phyloP scores from a whole-genome alignment of 2,888 invertebrate species.

The Ochropacha duplaris region DNA sequence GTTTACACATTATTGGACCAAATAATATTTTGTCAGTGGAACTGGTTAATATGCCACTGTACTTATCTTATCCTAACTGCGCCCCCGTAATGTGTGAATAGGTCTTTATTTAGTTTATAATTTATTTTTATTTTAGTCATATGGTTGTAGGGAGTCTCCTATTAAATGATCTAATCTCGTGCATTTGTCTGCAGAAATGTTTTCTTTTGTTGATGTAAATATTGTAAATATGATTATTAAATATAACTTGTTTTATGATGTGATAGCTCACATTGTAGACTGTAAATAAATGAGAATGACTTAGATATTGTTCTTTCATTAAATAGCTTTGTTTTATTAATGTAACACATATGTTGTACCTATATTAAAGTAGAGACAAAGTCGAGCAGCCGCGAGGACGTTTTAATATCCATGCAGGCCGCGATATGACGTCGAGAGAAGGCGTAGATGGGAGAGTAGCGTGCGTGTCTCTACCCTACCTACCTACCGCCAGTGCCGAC shows the following conservation, averaged over 20 bases:
- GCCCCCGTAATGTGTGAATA: neutral
- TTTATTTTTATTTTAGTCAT: slow-evolving; percentile 30
- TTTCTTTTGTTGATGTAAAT: slow-evolving; percentile 36
- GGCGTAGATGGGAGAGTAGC: no score
- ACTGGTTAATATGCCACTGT: neutral
- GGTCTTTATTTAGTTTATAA: slow-evolving; percentile 30
- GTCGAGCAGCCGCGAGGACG: no score
- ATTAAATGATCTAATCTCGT: slow-evolving; percentile 45
- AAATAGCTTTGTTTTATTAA: slow-evolving; percentile 39
- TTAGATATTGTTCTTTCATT: slow-evolving; percentile 47
- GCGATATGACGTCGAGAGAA: no score
- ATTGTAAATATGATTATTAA: slow-evolving; percentile 72
- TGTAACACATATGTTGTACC: no score
- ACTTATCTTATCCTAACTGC: neutral
- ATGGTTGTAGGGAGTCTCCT: slow-evolving; percentile 33
- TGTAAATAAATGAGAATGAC: slow-evolving; percentile 81
- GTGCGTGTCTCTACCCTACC: no score
- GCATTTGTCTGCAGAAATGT: slow-evolving; percentile 56
- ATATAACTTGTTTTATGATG: slow-evolving; percentile 77
- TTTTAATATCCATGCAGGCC: no score
- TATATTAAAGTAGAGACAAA: no score
- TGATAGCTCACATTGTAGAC: slow-evolving; percentile 76
- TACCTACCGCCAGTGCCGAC: no score
- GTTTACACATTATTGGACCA: slow-evolving; percentile 21
- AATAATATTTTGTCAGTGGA: neutral